A percentile compares a stretch with the other conserved stretches of the same genome.
phyloP scores from a whole-genome alignment of 2,113 vertebrate genomes.

The Motacilla tschutschensis region DNA sequence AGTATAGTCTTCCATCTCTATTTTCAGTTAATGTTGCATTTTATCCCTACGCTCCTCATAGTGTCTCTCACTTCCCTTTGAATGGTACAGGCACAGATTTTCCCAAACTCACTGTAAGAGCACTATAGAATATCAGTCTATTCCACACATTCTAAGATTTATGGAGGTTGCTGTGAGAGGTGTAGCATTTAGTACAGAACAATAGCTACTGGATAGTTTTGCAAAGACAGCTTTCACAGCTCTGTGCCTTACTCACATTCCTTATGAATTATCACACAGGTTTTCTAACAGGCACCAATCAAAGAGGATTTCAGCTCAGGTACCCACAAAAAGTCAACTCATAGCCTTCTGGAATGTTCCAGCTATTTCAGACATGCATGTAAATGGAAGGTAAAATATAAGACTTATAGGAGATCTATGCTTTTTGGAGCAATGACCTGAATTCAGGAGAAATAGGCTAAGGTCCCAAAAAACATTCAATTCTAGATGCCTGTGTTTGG shows the following conservation, averaged over 20 bases:
- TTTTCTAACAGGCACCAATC: not conserved
- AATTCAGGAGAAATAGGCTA: not conserved
- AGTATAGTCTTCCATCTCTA: not conserved
- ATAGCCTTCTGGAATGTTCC: not conserved
- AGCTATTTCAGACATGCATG: not conserved
- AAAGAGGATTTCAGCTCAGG: not conserved
- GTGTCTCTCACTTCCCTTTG: not conserved
- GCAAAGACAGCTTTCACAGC: not conserved
- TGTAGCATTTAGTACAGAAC: not conserved
- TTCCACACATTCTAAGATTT: not conserved
- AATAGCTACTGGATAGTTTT: not conserved
- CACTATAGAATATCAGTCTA: not conserved
- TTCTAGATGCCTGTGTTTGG: not conserved
- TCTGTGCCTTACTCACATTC: not conserved
- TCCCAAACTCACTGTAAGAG: not conserved
- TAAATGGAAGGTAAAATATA: not conserved
- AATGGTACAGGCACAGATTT: not conserved
- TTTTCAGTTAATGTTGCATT: not conserved
- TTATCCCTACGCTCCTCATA: not conserved
- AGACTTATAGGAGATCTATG: not conserved
- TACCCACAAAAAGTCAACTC: not conserved
- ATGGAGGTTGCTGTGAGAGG: not conserved
- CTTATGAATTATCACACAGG: not conserved
- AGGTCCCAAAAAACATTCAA: not conserved
- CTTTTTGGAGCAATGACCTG: not conserved